A percentile compares a stretch with the other conserved stretches of the same genome.
Conservation (phyloP, 2,113 vertebrate species). For the Muntiacus muntjak region DNA sequence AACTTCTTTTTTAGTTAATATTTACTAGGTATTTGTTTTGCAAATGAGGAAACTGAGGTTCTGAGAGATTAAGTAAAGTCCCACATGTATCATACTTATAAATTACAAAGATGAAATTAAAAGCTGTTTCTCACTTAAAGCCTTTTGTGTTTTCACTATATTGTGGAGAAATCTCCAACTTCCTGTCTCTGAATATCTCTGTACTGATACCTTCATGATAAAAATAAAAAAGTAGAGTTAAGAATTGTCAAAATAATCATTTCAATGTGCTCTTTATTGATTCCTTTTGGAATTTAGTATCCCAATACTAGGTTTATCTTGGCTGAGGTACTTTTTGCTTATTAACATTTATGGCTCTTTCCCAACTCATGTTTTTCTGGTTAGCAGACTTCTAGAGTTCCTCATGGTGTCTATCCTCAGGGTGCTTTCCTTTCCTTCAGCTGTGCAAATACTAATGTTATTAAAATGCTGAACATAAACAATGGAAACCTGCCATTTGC, state of each 20-base stretch:
- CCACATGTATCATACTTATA: neutral
- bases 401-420: neutral
- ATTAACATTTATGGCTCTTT: neutral
- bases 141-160: neutral
- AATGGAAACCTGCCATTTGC: neutral
- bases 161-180: neutral
- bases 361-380: conserved; percentile 28
- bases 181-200: neutral
- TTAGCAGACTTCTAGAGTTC: neutral
- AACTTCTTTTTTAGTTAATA: neutral
- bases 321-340: neutral
- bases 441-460: conserved; percentile 44
- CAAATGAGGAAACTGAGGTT: neutral
- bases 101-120: neutral
- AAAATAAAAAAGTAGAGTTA: neutral
- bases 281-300: neutral
- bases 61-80: neutral
- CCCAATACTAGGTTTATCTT: neutral
- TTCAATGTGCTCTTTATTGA: neutral
- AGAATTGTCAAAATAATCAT: neutral
- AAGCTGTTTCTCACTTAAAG: neutral
- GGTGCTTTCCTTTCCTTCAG: conserved; percentile 34
- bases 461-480: conserved; percentile 10
- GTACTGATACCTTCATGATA: neutral
- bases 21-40: neutral